These are phyloP conservation scores for Halesus radiatus DNA, from an alignment of 1,140 invertebrate species.

Conservation along the genomic window DNA sequence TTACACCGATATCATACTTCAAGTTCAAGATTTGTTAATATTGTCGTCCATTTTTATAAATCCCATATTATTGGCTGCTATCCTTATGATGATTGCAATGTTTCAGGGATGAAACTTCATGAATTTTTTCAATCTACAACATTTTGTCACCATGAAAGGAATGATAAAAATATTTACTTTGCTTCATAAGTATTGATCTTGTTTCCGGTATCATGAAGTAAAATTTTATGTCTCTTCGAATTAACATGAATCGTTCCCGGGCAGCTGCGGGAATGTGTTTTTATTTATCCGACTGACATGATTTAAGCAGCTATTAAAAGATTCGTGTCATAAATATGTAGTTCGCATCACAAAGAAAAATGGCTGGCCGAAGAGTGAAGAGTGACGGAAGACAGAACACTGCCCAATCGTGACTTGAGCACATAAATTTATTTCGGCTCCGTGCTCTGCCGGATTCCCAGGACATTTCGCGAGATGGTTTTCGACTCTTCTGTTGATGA, in stretches of 20 bases:
- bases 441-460: background rate
- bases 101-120: too few species aligned
- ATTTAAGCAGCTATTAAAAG: slow-evolving; percentile 22
- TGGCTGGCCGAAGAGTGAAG: background rate
- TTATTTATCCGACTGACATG: slow-evolving; percentile 7
- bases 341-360: slow-evolving; percentile 6
- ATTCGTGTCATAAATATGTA: slow-evolving; percentile 30
- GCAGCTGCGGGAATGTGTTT: slow-evolving; percentile 3
- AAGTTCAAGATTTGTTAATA: too few species aligned
- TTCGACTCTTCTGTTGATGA: background rate
- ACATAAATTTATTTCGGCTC: slow-evolving; percentile 10
- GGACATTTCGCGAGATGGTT: background rate
- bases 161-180: too few species aligned
- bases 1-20: too few species aligned
- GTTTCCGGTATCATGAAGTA: too few species aligned
- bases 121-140: too few species aligned
- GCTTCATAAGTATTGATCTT: too few species aligned
- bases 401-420: slow-evolving; percentile 20
- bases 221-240: background rate
- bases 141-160: too few species aligned
- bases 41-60: too few species aligned
- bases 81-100: too few species aligned
- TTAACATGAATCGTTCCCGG: background rate
- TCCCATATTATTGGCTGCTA: too few species aligned
- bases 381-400: slow-evolving; percentile 20